Percentiles rank a stretch among this genome's conserved stretches.
These are phyloP conservation scores for Protaetia brevitarsis DNA, from an alignment of 1,140 invertebrate species.

Conservation along the genomic window DNA sequence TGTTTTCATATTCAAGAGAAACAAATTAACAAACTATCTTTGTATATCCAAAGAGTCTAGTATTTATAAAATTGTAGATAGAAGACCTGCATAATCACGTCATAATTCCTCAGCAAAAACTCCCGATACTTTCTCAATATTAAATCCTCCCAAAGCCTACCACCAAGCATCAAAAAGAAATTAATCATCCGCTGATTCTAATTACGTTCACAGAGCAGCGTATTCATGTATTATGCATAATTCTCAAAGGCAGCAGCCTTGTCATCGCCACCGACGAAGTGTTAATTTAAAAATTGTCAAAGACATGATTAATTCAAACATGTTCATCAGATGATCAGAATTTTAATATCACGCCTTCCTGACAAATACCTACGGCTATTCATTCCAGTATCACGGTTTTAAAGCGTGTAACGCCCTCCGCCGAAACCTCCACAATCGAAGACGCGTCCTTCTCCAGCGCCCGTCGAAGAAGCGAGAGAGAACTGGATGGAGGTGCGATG, in stretches of 20 bases:
- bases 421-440: neutral
- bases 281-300: slow-evolving; percentile 26
- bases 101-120: too few species aligned
- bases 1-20: too few species aligned
- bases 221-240: slow-evolving; percentile 12
- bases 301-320: slow-evolving; percentile 31
- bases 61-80: too few species aligned
- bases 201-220: neutral
- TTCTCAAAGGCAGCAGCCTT: neutral
- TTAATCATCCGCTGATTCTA: neutral
- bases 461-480: neutral
- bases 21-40: too few species aligned
- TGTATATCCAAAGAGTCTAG: too few species aligned
- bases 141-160: too few species aligned
- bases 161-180: slow-evolving; percentile 1
- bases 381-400: slow-evolving; percentile 29
- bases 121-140: too few species aligned
- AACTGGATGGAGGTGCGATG: neutral
- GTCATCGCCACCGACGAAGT: neutral
- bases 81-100: too few species aligned
- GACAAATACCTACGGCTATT: slow-evolving; percentile 33
- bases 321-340: slow-evolving; percentile 34
- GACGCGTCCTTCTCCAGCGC: neutral
- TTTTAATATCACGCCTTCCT: slow-evolving; percentile 38
- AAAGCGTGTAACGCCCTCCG: slow-evolving; percentile 24